These are phyloP conservation scores for Xylocopa sonorina DNA, from an alignment of 1,140 invertebrate genomes.

Conservation along the genomic window DNA sequence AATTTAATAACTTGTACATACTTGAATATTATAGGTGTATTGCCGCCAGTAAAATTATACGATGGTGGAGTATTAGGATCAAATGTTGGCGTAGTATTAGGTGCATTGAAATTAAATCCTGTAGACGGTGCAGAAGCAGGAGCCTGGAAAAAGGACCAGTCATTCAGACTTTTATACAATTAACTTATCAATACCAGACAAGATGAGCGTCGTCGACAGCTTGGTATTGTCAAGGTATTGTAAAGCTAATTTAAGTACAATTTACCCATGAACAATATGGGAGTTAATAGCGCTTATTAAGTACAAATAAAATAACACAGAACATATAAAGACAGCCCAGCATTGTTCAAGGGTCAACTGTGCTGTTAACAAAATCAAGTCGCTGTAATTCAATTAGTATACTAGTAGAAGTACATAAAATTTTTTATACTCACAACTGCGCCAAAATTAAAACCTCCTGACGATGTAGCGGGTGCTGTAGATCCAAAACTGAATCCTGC, in stretches of 20 bases:
- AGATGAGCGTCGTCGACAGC: no score
- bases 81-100: conserved; percentile 67
- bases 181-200: no score
- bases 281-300: no score
- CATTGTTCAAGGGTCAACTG: no score
- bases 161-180: background rate
- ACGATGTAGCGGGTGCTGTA: conserved; percentile 44
- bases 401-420: background rate
- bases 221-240: no score
- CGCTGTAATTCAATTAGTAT: no score
- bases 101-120: conserved; percentile 76
- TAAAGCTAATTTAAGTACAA: no score
- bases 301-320: no score
- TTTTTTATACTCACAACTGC: conserved; percentile 59
- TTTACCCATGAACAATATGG: no score
- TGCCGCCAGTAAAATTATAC: conserved; percentile 80
- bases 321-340: no score
- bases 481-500: conserved; percentile 71
- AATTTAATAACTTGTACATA: conserved; percentile 60
- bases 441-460: conserved; percentile 73
- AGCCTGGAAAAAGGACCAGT: conserved; percentile 35
- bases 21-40: conserved; percentile 75
- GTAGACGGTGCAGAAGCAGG: conserved; percentile 63
- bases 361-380: no score
- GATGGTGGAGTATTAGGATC: conserved; percentile 77